Evolutionary conservation across 2,797 vertebrate species (phyloP), one percentile per base, ranked within the genome.

Genomic region (Enteromius anoplus): DNA sequence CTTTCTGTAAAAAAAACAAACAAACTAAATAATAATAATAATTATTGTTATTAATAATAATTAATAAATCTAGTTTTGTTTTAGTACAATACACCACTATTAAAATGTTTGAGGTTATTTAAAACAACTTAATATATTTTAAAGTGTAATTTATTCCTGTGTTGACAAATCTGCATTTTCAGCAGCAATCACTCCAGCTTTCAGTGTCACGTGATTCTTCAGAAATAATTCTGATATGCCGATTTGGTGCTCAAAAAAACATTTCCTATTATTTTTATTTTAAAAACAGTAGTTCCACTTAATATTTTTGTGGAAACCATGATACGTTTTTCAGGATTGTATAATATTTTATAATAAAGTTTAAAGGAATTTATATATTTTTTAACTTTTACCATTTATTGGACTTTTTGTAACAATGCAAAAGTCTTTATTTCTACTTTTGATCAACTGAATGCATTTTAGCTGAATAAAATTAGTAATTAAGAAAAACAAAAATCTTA

Each of bases 91-190:
- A 60, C 60, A 62, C 5, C 6, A 29, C 60, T 6, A 26, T 14
- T 26, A 23, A 62, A 26, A 29, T 6, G 58, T 62, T 29, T 2
- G 11, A 14, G 11, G 58, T 62, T 14, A 62, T 26, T 47, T 70
- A 9, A 47, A 69, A 69, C 14, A 69, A 47, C 23, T 70, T 23
- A 15, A 69, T 69, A 40, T 23, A 14, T 69, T 69, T 70, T 70
- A 23, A 70, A 45, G 23, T 45, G n/a, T 42, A 15, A 70, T 70
- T 8, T 17, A 45, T 70, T 70, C 1, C n/a, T 26, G 40, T 8
- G 9, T 45, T 26, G 40, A 3, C 12, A 70, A 26, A 68, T 5
- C 11, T 45, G 40, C 45, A 70, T 70, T 70, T 26, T 47, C 68
- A 47, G 12, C 12, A 70, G 23, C 23, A 12, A 47, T 45, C 17